Evolutionary conservation across 1,140 invertebrate genomes (phyloP).

Genomic region (Drosophila neocordata): DNA sequence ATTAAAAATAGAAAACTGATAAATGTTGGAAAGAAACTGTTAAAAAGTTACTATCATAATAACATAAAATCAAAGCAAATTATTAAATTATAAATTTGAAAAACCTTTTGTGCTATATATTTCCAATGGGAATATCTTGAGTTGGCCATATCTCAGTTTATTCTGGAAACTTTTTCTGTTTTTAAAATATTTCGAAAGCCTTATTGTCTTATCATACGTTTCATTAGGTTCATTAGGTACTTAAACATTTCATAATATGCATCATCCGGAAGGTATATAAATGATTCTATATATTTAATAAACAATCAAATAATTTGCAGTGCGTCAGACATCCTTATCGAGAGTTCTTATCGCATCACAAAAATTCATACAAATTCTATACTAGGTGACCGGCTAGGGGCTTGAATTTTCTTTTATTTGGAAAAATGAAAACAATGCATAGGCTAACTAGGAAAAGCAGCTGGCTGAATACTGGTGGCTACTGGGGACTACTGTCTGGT

Average conservation of each 20-base stretch:
- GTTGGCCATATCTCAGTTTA: no score
- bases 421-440: neutral
- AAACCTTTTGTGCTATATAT: no score
- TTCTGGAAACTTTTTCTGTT: no score
- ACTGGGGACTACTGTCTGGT: neutral
- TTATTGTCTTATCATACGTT: neutral
- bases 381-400: neutral
- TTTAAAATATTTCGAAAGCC: neutral
- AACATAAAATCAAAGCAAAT: no score
- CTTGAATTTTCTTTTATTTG: slow-evolving; percentile 4
- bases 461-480: neutral
- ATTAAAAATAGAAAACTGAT: neutral
- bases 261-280: neutral
- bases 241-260: neutral
- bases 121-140: no score
- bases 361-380: neutral
- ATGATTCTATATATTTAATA: neutral
- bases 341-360: neutral
- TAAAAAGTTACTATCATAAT: no score
- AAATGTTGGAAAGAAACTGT: neutral
- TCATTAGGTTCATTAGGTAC: neutral
- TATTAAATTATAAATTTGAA: neutral
- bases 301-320: slow-evolving; percentile 1
- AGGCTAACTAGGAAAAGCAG: slow-evolving; percentile 3
- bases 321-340: slow-evolving; percentile 10